Evolutionary conservation across 2,888 invertebrate species (phyloP), one percentile per base, ranked within the genome.

Genomic region (Chromoteleia sp.): DNA sequence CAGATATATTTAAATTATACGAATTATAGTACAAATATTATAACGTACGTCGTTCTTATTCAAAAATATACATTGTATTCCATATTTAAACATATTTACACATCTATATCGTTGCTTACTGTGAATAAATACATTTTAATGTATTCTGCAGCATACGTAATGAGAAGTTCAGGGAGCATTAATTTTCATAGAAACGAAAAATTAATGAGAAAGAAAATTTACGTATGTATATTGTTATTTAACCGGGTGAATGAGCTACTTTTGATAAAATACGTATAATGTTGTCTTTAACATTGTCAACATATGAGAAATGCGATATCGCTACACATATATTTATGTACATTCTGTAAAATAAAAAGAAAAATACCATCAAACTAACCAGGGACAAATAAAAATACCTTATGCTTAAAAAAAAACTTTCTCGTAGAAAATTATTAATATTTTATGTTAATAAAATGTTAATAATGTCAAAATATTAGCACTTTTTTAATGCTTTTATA

Each of bases 91-190:
- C 30, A 17, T 65, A 52, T 36, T 48, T 67, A 41, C 30, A 59
- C 54, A 68, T 45, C 33, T 54, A 29, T 43, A 59, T 61, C 76
- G 54, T 52, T 36, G 50, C 61, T 43, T 36, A 52, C 15, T 68
- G 36, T 14, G 68, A 67, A 76, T 76, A 76, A 68, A 76, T 76
- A 54, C 68, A 68, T 68, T 76, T 50, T 68, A 76, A 76, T 76
- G 52, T 50, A 59, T 39, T 59, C 59, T 17, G 36, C 33, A 59
- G 58, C 41, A 39, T 52, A 39, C 21, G 19, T 75, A 75, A 75
- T 65, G 61, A 67, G 21, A 6, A 41, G 3, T 67, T 39, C 50
- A 67, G 29, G 15, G 39, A 54, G 48, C 52, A 29, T 52, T 14
- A 65, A 33, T 67, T 67, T 75, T 50, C 50, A 41, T 15, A 52